Percentiles rank a stretch among this genome's conserved stretches.
Conservation (phyloP, 2,888 invertebrate genomes). For the Allophyes oxyacanthae region DNA sequence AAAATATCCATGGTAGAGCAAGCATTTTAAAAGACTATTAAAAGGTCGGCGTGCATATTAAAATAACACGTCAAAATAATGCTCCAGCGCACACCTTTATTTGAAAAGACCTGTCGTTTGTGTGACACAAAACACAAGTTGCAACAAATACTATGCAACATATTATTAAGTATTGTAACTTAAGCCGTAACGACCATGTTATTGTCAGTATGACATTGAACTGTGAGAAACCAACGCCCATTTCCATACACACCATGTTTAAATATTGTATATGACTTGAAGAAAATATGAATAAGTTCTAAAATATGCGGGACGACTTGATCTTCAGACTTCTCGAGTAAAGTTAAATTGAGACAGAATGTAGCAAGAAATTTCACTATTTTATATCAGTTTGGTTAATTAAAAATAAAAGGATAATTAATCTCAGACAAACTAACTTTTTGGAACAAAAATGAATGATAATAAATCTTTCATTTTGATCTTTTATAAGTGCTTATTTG, state of each 20-base stretch:
- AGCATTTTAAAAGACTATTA: not conserved
- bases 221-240: slow-evolving; percentile 64
- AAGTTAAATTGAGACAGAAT: slow-evolving; percentile 31
- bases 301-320: slow-evolving; percentile 13
- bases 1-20: no score
- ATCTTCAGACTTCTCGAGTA: slow-evolving; percentile 8
- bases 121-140: slow-evolving; percentile 45
- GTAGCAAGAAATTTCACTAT: slow-evolving; percentile 29
- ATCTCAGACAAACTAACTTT: slow-evolving; percentile 24
- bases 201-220: slow-evolving; percentile 39
- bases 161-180: slow-evolving; percentile 39
- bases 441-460: no score
- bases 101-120: slow-evolving; percentile 29
- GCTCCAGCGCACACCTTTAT: slow-evolving; percentile 25
- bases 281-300: not conserved
- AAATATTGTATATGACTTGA: slow-evolving; percentile 14
- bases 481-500: no score
- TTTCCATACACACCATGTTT: slow-evolving; percentile 52
- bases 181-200: slow-evolving; percentile 40
- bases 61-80: slow-evolving; percentile 14
- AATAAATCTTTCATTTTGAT: not conserved
- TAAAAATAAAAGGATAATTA: slow-evolving; percentile 21
- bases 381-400: slow-evolving; percentile 31
- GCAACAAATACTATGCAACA: slow-evolving; percentile 27
- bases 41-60: slow-evolving; percentile 25